Evolutionary conservation across 2,888 invertebrate species (phyloP).

Genomic region (Scaptomyza parva): DNA sequence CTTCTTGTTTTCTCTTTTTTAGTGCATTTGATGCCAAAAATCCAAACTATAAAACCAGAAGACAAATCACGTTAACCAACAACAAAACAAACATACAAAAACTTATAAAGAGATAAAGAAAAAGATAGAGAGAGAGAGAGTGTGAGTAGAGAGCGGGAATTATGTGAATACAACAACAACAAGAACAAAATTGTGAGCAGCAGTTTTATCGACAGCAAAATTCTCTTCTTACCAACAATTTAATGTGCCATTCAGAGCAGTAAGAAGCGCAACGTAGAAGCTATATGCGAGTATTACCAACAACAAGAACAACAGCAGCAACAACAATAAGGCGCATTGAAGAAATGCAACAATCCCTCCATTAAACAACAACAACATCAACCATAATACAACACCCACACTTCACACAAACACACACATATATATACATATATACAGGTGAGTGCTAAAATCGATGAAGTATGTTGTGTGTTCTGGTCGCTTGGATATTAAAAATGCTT

Average conservation of each 20-base stretch:
- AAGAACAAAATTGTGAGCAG: slow-evolving; percentile 17
- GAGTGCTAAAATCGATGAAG: slow-evolving; percentile 13
- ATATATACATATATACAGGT: slow-evolving; percentile 47
- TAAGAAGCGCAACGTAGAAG: slow-evolving; percentile 68
- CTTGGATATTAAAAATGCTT: slow-evolving; percentile 2
- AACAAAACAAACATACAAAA: slow-evolving; percentile 1
- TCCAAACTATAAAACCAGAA: slow-evolving; percentile 35
- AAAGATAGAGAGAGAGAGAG: slow-evolving; percentile 19
- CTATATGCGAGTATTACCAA: slow-evolving; percentile 80
- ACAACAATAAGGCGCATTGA: slow-evolving; percentile 45
- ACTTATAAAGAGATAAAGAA: neutral
- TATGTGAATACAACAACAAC: slow-evolving; percentile 36
- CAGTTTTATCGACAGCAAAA: slow-evolving; percentile 39
- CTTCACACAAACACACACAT: slow-evolving; percentile 27
- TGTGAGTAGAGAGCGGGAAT: slow-evolving; percentile 30
- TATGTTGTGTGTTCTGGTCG: neutral
- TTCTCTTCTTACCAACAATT: slow-evolving; percentile 44
- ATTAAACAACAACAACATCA: slow-evolving; percentile 60
- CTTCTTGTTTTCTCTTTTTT: slow-evolving; percentile 26
- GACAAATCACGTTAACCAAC: slow-evolving; percentile 22
- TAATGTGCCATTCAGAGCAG: slow-evolving; percentile 74
- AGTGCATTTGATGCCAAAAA: slow-evolving; percentile 72
- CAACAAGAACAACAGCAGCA: slow-evolving; percentile 37
- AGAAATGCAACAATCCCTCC: slow-evolving; percentile 78
- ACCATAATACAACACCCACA: slow-evolving; percentile 27